phyloP scores from a whole-genome alignment of 2,888 invertebrate genomes.

The Linnaemya vulpina region DNA sequence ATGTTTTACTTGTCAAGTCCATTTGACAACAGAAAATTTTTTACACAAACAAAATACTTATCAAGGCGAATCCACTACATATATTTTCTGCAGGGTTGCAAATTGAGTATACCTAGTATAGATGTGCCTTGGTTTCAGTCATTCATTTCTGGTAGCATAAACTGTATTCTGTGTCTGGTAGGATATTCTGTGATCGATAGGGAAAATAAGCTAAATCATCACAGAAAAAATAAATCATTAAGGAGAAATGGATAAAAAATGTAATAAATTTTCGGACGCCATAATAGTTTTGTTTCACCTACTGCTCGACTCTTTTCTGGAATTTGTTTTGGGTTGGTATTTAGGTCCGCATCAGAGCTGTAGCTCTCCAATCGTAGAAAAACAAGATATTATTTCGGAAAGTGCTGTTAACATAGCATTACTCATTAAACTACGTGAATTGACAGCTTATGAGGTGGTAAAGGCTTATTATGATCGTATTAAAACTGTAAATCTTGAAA shows the following conservation, averaged over 20 bases:
- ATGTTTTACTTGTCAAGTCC: too few species aligned
- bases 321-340: slow-evolving; percentile 79
- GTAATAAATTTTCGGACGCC: slow-evolving; percentile 75
- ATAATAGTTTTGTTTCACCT: slow-evolving; percentile 77
- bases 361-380: slow-evolving; percentile 74
- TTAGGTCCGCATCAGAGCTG: slow-evolving; percentile 78
- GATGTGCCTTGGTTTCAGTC: too few species aligned
- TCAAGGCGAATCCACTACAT: too few species aligned
- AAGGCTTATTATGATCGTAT: slow-evolving; percentile 90
- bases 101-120: too few species aligned
- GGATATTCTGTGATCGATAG: too few species aligned
- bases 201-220: too few species aligned
- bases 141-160: too few species aligned
- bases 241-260: slow-evolving; percentile 50
- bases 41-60: too few species aligned
- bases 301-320: slow-evolving; percentile 77
- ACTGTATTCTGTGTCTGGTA: too few species aligned
- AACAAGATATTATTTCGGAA: slow-evolving; percentile 83
- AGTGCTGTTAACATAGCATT: slow-evolving; percentile 88
- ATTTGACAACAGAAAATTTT: too few species aligned
- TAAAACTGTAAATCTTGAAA: slow-evolving; percentile 86
- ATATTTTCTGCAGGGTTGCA: too few species aligned
- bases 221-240: slow-evolving; percentile 1
- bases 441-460: slow-evolving; percentile 89
- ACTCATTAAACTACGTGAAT: slow-evolving; percentile 86